Percentiles rank a stretch among this genome's conserved stretches.
Conservation (phyloP, 2,113 vertebrate genomes). For the Tamias sibiricus region DNA sequence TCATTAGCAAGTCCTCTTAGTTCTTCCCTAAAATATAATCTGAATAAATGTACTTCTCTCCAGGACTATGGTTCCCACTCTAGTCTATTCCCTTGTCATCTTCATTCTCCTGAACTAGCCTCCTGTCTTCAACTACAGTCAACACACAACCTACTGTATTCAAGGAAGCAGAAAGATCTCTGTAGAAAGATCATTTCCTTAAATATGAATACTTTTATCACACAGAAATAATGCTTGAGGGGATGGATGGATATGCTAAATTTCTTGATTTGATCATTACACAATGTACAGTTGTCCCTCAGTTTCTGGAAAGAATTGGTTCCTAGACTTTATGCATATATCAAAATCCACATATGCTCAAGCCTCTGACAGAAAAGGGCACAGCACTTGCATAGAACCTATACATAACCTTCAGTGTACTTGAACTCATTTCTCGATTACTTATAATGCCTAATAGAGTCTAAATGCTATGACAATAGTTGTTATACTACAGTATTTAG, state of each 20-base stretch:
- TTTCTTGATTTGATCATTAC: neutral
- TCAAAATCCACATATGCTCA: neutral
- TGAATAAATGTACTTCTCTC: neutral
- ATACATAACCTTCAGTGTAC: neutral
- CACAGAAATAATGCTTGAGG: neutral
- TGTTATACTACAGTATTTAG: neutral
- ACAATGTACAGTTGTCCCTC: neutral
- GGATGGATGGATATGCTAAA: neutral
- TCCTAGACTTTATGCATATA: neutral
- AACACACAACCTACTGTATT: neutral
- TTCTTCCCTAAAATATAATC: neutral
- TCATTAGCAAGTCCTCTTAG: neutral
- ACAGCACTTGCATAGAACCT: neutral
- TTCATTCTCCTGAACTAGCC: neutral
- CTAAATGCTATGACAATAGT: neutral
- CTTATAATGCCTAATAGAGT: neutral
- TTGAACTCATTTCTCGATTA: neutral
- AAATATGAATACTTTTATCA: neutral
- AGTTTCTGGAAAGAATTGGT: neutral
- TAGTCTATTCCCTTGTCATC: neutral
- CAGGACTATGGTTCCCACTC: neutral
- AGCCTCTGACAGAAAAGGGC: neutral
- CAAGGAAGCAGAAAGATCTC: neutral
- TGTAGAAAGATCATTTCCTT: neutral
- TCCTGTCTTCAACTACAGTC: neutral